These are phyloP conservation scores for Medauroidea extradentata DNA, from an alignment of 1,140 invertebrate genomes.

Conservation along the genomic window DNA sequence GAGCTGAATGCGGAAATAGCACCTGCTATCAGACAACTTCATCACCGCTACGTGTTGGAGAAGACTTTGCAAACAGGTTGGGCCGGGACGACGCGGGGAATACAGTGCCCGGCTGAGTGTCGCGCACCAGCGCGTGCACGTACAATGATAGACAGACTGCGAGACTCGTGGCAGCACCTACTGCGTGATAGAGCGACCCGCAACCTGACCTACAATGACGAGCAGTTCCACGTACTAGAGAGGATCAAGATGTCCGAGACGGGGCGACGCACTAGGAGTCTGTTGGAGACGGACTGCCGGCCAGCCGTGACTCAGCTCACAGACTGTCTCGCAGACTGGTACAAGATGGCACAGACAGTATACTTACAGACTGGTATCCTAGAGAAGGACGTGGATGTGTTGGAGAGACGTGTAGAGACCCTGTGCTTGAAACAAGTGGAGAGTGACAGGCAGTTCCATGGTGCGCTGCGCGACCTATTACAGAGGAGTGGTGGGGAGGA, in stretches of 20 bases:
- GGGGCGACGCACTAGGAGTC: conserved; percentile 57
- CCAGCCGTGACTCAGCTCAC: conserved; percentile 61
- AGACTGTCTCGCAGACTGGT: conserved; percentile 75
- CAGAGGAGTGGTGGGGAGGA: background rate
- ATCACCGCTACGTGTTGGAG: conserved; percentile 43
- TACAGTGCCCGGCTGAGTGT: conserved; percentile 60
- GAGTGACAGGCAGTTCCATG: conserved; percentile 26
- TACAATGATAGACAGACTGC: conserved; percentile 70
- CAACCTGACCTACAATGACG: conserved; percentile 83
- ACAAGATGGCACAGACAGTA: conserved; percentile 76
- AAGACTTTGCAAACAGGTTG: conserved; percentile 63
- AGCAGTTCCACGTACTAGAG: conserved; percentile 89
- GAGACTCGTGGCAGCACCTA: conserved; percentile 90
- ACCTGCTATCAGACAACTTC: conserved; percentile 52
- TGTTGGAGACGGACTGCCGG: conserved; percentile 60
- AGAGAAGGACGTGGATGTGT: conserved; percentile 62
- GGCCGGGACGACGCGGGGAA: conserved; percentile 60
- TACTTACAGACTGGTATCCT: conserved; percentile 70
- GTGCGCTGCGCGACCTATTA: conserved; percentile 13
- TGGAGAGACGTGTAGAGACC: conserved; percentile 41
- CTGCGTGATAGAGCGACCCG: conserved; percentile 79
- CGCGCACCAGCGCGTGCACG: conserved; percentile 65
- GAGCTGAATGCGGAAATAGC: conserved; percentile 43
- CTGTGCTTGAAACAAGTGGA: conserved; percentile 29
- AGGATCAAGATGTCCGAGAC: conserved; percentile 70